Conservation (phyloP, 2,797 vertebrate species). For the Acanthis flammea region DNA sequence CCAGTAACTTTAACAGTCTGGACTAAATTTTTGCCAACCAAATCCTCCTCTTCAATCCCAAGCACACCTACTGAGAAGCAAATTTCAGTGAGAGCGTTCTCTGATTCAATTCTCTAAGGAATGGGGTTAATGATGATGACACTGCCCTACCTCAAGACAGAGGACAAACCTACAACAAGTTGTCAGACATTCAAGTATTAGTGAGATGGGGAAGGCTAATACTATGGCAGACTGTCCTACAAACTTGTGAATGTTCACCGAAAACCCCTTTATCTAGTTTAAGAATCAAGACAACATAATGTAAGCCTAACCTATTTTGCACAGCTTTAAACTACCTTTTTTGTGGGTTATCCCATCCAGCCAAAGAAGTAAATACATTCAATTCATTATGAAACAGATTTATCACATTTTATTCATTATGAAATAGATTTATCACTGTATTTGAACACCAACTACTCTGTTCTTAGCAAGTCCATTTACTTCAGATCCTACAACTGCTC, state of each 20-base stretch:
- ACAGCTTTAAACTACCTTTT: neutral
- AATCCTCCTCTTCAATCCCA: neutral
- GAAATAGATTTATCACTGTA: neutral
- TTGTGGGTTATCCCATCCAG: neutral
- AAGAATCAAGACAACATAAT: neutral
- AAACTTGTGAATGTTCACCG: neutral
- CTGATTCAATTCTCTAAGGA: neutral
- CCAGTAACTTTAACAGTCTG: neutral
- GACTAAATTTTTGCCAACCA: neutral
- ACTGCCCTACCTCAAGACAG: neutral
- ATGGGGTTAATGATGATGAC: rapidly evolving
- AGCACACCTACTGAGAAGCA: neutral
- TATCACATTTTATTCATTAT: neutral
- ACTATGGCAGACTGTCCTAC: neutral
- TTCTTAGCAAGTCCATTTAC: neutral
- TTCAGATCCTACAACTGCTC: neutral
- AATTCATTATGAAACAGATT: neutral
- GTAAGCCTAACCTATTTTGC: neutral
- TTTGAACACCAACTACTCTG: neutral
- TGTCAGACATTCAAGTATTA: neutral
- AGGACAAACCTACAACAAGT: neutral
- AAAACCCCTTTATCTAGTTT: neutral
- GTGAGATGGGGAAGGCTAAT: neutral
- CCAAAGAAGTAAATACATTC: neutral
- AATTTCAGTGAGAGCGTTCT: neutral